Evolutionary conservation across 2,888 invertebrate genomes (phyloP), one percentile per base, ranked within the genome.

Genomic region (Erynnis tages): DNA sequence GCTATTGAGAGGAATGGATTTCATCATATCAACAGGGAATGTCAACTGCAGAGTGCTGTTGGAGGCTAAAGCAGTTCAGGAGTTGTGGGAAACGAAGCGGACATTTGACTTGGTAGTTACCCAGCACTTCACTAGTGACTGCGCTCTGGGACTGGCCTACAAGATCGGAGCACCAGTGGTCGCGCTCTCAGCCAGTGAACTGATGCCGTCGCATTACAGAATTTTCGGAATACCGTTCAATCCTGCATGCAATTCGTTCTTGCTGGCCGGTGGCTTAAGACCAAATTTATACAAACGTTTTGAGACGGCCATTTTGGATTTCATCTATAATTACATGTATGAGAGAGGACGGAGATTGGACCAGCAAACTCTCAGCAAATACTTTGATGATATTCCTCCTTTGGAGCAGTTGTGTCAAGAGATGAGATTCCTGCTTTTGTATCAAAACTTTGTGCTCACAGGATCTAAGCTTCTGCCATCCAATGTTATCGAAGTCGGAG

Each of bases 101-200:
- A 90, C 90, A 41, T 94, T 92, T 65, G 95, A 96, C 73, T 70
- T 95, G 0, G 86, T 94, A 4, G 69, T 95, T 0, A 80, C 92
- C 49, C 94, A 95, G 73, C 91, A 91, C 52, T 95, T 95, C 67
- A 94, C 93, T 60, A 91, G 91, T 29, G 93, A 95, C 63, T 94
- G 95, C 67, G 91, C 92, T 66, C 73, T 94, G 59, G 93, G 91
- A 1, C 72, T 95, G 25, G 92, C 92, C 0, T 83, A 93, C 62
- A 90, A 91, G 61, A 86, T 93, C 7, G 73, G 89, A 32, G 92
- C 91, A 0, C 94, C 94, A 0, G 90, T 92, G 0, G 85, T 94
- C 0, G 86, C 86, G 0, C 60, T 93, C 1, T 91, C 91, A 5
- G 91, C 93, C 1, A 91, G 91, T 57, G 80, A 90, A 2, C 50